Evolutionary conservation across 1,140 invertebrate species (phyloP).

Genomic region (Spodoptera frugiperda): DNA sequence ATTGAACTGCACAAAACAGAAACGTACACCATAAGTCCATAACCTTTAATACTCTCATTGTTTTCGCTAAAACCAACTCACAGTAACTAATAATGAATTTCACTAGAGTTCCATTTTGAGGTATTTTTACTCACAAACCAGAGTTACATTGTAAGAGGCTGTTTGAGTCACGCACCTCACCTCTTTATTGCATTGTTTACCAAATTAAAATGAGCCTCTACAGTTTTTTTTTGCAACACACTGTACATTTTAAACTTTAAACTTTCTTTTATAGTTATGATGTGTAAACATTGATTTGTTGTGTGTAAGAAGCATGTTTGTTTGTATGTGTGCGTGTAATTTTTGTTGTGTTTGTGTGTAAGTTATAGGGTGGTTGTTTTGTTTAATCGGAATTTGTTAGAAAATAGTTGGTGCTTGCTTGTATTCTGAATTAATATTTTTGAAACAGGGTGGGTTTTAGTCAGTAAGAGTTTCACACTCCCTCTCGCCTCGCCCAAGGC

Average conservation of each 20-base stretch:
- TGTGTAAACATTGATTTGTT: slow-evolving; percentile 20
- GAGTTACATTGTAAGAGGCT: slow-evolving; percentile 6
- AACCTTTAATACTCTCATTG: slow-evolving; percentile 43
- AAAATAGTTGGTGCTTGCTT: too few species aligned
- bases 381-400: too few species aligned
- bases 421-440: too few species aligned
- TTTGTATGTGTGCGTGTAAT: too few species aligned
- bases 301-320: too few species aligned
- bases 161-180: slow-evolving; percentile 33
- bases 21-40: not conserved
- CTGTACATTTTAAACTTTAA: not conserved
- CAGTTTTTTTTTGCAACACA: slow-evolving; percentile 27
- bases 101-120: slow-evolving; percentile 8
- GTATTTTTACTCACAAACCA: slow-evolving; percentile 34
- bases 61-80: slow-evolving; percentile 37
- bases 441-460: too few species aligned
- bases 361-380: too few species aligned
- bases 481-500: too few species aligned
- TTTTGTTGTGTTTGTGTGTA: too few species aligned
- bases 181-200: slow-evolving; percentile 43
- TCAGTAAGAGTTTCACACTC: too few species aligned
- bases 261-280: slow-evolving; percentile 40
- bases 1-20: too few species aligned
- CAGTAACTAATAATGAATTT: slow-evolving; percentile 39
- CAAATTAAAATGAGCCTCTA: slow-evolving; percentile 39